phyloP scores from a whole-genome alignment of 2,113 vertebrate genomes.

The Chionomys nivalis region DNA sequence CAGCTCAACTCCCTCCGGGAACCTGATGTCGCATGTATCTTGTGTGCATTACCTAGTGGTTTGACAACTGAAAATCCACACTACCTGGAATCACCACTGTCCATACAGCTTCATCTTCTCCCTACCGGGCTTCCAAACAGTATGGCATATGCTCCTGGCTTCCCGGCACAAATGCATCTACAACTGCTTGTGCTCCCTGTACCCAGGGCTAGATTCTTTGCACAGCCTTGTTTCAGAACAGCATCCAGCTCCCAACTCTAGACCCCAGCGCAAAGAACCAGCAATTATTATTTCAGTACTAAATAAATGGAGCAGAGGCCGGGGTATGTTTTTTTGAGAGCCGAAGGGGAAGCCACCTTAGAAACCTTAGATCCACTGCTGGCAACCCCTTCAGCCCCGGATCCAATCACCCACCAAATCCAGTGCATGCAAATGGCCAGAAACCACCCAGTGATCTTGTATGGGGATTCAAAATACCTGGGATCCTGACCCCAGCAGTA shows the following conservation, averaged over 20 bases:
- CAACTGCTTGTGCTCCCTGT: too few species aligned
- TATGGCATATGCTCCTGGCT: neutral
- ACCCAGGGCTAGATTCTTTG: neutral
- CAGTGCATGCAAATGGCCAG: neutral
- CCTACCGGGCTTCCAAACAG: neutral
- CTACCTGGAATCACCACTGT: neutral
- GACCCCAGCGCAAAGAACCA: neutral
- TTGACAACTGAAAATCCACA: neutral
- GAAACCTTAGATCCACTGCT: neutral
- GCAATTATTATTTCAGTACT: neutral
- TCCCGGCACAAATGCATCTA: neutral
- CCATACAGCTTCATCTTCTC: neutral
- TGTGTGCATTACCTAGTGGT: neutral
- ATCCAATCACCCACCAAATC: neutral
- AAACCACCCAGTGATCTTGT: neutral
- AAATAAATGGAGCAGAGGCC: neutral
- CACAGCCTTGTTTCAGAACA: neutral
- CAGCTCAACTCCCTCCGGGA: neutral
- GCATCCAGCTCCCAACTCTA: neutral
- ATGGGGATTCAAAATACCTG: neutral
- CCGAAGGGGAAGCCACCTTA: neutral
- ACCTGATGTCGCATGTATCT: neutral
- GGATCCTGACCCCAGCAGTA: neutral
- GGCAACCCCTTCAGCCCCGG: neutral
- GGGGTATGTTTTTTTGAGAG: neutral